phyloP scores from a whole-genome alignment of 2,797 vertebrate genomes.

The Urosaurus nigricauda region DNA sequence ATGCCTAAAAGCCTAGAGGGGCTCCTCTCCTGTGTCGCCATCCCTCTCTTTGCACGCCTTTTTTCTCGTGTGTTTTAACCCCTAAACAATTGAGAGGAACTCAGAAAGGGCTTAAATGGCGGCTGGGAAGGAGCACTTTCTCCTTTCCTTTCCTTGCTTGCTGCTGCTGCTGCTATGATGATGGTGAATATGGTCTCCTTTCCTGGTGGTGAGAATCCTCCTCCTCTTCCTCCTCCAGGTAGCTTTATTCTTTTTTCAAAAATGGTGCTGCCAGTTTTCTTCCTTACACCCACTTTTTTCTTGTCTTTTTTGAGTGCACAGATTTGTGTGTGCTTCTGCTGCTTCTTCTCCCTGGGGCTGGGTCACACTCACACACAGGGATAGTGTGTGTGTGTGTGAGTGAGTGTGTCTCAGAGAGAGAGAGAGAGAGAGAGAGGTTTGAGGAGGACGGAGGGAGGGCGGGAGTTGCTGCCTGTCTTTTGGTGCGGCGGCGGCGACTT shows the following conservation, averaged over 20 bases:
- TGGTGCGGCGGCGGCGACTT: conserved; percentile 76
- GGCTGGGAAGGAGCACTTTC: conserved; percentile 71
- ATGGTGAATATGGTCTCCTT: neutral
- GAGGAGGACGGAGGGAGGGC: conserved; percentile 71
- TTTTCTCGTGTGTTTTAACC: conserved; percentile 42
- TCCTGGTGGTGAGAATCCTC: conserved; percentile 51
- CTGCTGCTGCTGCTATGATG: neutral
- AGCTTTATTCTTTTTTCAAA: conserved; percentile 50
- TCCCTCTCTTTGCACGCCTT: too few species aligned
- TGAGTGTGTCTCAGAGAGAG: conserved; percentile 39
- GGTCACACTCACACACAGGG: conserved; percentile 53
- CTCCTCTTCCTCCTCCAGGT: conserved; percentile 65
- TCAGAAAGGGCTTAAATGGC: conserved; percentile 75
- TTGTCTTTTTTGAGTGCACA: conserved; percentile 75
- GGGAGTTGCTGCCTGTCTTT: conserved; percentile 73
- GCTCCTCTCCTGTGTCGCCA: too few species aligned
- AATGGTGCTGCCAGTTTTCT: conserved; percentile 24
- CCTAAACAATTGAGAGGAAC: conserved; percentile 62
- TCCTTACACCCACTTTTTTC: conserved; percentile 70
- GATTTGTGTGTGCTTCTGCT: conserved; percentile 73
- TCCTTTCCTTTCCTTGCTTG: conserved; percentile 33
- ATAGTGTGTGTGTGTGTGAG: conserved; percentile 41
- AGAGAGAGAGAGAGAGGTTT: conserved; percentile 56
- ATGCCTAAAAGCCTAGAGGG: too few species aligned
- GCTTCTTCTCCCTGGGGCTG: conserved; percentile 76